These are phyloP conservation scores for Rana temporaria DNA, from an alignment of 2,113 vertebrate species.

Conservation along the genomic window DNA sequence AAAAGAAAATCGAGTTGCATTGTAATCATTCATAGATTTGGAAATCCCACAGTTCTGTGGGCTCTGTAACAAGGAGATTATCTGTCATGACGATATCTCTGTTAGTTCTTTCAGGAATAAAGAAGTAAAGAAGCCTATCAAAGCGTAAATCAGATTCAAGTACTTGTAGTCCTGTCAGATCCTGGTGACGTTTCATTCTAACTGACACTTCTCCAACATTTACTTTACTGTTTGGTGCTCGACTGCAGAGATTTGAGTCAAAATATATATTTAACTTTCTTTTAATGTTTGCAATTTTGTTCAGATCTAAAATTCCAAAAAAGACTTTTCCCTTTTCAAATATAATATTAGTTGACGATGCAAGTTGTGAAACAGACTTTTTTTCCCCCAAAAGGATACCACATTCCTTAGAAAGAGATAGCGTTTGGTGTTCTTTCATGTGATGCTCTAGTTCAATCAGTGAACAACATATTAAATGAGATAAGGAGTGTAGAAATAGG, in stretches of 20 bases:
- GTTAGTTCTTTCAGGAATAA: slow-evolving; percentile 42
- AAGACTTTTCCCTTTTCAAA: too few relatives aligned
- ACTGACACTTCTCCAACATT: slow-evolving; percentile 10
- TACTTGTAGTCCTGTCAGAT: slow-evolving; percentile 41
- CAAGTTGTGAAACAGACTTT: neutral
- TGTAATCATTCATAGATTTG: slow-evolving; percentile 48
- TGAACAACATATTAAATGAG: too few relatives aligned
- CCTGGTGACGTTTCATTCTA: slow-evolving; percentile 31
- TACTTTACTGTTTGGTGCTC: neutral
- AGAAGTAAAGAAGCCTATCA: slow-evolving; percentile 37
- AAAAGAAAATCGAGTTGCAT: slow-evolving; percentile 25
- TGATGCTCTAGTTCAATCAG: too few relatives aligned
- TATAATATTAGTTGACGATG: neutral
- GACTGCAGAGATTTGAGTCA: neutral
- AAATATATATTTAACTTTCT: slow-evolving; percentile 5
- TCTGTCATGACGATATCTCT: slow-evolving; percentile 36
- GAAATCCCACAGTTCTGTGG: slow-evolving; percentile 37
- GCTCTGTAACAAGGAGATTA: slow-evolving; percentile 40
- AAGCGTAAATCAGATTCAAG: slow-evolving; percentile 43
- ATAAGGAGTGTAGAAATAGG: too few relatives aligned
- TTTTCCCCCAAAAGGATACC: neutral
- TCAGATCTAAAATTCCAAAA: too few relatives aligned
- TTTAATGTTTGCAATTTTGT: neutral
- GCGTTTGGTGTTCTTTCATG: too few relatives aligned
- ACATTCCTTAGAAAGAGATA: too few relatives aligned